These are phyloP conservation scores for Hyperopisus bebe DNA, from an alignment of 2,113 vertebrate genomes.

Conservation along the genomic window DNA sequence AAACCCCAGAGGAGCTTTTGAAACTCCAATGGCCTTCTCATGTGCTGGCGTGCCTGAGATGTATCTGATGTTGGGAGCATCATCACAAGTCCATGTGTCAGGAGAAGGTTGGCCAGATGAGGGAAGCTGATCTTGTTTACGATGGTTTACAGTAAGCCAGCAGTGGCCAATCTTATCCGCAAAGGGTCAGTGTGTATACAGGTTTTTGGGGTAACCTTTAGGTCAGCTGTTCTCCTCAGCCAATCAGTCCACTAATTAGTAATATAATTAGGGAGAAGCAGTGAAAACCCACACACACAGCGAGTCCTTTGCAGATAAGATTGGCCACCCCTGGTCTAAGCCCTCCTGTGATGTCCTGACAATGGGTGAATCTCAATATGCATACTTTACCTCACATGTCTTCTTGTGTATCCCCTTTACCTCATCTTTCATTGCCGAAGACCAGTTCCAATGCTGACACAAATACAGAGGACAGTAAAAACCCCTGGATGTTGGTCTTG, in stretches of 20 bases:
- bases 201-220: too few relatives aligned
- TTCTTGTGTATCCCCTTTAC: background rate
- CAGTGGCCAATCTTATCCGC: background rate
- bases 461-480: background rate
- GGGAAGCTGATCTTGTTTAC: background rate
- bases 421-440: background rate
- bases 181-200: too few relatives aligned
- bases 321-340: background rate
- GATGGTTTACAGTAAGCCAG: background rate
- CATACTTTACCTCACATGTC: background rate
- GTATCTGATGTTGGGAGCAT: background rate
- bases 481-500: background rate
- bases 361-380: background rate
- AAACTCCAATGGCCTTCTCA: background rate
- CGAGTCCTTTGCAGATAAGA: too few relatives aligned
- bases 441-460: background rate
- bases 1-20: background rate
- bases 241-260: too few relatives aligned
- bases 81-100: background rate
- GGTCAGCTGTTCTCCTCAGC: too few relatives aligned
- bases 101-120: background rate
- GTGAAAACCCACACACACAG: too few relatives aligned
- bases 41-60: background rate
- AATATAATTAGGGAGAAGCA: too few relatives aligned
- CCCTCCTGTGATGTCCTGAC: background rate